Evolutionary conservation across 2,797 vertebrate genomes (phyloP).

Genomic region (Arremon brunneinucha): DNA sequence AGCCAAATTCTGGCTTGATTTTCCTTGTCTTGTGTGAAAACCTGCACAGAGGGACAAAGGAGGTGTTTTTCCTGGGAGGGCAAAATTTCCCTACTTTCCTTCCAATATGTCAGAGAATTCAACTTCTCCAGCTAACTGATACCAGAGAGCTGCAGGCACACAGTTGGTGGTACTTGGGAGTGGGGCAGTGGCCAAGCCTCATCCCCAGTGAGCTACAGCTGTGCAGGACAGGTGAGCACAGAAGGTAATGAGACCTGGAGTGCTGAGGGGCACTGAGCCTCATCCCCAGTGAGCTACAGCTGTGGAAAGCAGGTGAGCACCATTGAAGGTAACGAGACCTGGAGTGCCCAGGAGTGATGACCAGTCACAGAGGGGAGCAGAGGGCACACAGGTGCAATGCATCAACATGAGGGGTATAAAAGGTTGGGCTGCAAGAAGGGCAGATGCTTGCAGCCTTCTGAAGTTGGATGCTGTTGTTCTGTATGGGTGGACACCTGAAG

Average conservation of each 20-base stretch:
- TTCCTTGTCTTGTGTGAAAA: background rate
- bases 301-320: background rate
- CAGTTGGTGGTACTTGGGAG: background rate
- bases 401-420: background rate
- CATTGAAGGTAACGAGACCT: background rate
- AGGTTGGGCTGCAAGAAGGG: background rate
- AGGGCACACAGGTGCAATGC: background rate
- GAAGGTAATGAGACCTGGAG: background rate
- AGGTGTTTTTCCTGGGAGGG: background rate
- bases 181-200: background rate
- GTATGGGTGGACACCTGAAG: background rate
- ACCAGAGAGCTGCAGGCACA: background rate
- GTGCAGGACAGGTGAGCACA: background rate
- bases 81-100: background rate
- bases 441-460: background rate
- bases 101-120: background rate
- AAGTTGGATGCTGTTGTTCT: fast-evolving
- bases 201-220: background rate
- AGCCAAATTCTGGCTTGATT: background rate
- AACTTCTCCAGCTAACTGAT: background rate
- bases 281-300: background rate
- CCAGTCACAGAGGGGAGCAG: background rate
- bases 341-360: background rate
- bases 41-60: background rate
- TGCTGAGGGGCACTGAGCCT: background rate